Conservation (phyloP, 2,888 invertebrate species). For the Luperina nickerlii region DNA sequence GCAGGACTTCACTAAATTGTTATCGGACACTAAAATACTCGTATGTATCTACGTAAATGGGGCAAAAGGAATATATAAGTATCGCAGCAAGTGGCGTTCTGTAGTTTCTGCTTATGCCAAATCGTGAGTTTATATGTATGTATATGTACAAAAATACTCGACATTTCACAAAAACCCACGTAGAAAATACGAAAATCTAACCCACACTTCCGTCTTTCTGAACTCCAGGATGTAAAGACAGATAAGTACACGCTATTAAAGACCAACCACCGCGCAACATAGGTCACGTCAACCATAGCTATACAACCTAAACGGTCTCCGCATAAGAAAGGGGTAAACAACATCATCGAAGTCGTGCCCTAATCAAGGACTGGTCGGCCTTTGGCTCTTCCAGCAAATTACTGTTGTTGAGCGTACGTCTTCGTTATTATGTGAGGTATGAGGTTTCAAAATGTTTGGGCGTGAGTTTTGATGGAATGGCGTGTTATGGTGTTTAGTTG, state of each 20-base stretch:
- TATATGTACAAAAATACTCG: no score
- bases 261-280: slow-evolving; percentile 63
- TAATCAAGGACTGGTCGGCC: slow-evolving; percentile 74
- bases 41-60: neutral
- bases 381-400: slow-evolving; percentile 75
- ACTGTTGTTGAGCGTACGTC: slow-evolving; percentile 71
- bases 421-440: slow-evolving; percentile 61
- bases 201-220: slow-evolving; percentile 24
- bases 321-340: slow-evolving; percentile 69
- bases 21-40: no score
- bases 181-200: neutral
- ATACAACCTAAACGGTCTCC: slow-evolving; percentile 57
- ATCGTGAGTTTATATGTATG: no score
- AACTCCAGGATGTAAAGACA: slow-evolving; percentile 40
- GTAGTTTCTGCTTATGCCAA: no score
- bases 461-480: slow-evolving; percentile 13
- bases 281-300: slow-evolving; percentile 62
- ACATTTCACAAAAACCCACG: neutral
- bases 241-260: slow-evolving; percentile 59
- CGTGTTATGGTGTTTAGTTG: slow-evolving; percentile 44
- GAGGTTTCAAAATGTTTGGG: slow-evolving; percentile 47
- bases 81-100: neutral
- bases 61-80: neutral
- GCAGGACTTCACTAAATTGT: neutral
- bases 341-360: slow-evolving; percentile 75